Percentiles rank a stretch among this genome's conserved stretches.
These are phyloP conservation scores for Anneissia japonica DNA, from an alignment of 35 echinoderm and acorn worm genomes.

Conservation along the genomic window DNA sequence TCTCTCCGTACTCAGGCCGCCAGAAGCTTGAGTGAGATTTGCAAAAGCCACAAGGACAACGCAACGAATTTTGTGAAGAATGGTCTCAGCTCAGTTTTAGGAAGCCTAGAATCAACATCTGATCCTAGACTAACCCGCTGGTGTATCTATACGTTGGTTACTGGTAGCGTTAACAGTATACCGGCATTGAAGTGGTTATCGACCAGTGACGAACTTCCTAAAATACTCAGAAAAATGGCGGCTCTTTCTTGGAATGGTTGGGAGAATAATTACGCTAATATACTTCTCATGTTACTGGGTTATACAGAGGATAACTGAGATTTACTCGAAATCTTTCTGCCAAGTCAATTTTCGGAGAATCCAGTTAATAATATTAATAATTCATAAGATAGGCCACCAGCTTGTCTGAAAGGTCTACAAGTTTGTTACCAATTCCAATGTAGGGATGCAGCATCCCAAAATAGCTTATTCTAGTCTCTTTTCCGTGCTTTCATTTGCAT, in stretches of 20 bases:
- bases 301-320: conserved; percentile 29
- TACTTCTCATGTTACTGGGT: conserved; percentile 58
- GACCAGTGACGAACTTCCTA: neutral
- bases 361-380: too few relatives aligned
- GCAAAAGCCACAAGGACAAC: conserved; percentile 64
- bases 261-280: conserved; percentile 67
- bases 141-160: conserved; percentile 67
- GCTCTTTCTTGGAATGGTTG: conserved; percentile 75
- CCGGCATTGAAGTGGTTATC: conserved; percentile 8
- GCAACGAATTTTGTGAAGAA: neutral
- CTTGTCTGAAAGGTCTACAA: too few relatives aligned
- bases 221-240: conserved; percentile 24
- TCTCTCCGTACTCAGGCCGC: conserved; percentile 53
- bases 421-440: too few relatives aligned
- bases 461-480: too few relatives aligned
- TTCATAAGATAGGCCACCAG: too few relatives aligned
- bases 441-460: too few relatives aligned
- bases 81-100: conserved; percentile 2
- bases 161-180: conserved; percentile 27
- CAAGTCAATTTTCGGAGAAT: too few relatives aligned
- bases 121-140: conserved; percentile 40
- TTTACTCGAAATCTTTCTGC: too few relatives aligned
- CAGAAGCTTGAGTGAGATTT: conserved; percentile 57
- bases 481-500: too few relatives aligned
- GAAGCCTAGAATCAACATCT: conserved; percentile 5